phyloP scores from a whole-genome alignment of 2,113 vertebrate species.

The Pterocles gutturalis region DNA sequence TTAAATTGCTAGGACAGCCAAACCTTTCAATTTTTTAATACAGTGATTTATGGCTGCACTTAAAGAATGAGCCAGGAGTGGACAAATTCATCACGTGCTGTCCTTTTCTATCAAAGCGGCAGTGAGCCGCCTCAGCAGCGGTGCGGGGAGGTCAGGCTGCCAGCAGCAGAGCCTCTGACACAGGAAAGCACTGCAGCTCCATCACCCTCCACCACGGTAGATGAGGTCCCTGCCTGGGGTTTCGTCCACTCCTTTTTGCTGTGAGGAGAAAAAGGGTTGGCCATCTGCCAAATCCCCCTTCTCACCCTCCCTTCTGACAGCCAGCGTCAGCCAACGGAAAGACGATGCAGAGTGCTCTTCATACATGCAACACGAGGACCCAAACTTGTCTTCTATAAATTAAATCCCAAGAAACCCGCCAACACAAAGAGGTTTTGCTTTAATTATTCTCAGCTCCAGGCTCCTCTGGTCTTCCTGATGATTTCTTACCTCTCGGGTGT shows the following conservation, averaged over 20 bases:
- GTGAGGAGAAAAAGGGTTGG: neutral
- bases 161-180: fast-evolving
- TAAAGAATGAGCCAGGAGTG: neutral
- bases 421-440: neutral
- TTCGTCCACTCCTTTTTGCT: neutral
- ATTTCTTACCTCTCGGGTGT: neutral
- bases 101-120: neutral
- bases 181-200: neutral
- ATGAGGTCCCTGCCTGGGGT: neutral
- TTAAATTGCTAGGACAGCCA: slow-evolving; percentile 1
- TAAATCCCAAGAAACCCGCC: neutral
- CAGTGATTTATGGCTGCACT: slow-evolving; percentile 38
- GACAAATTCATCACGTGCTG: neutral
- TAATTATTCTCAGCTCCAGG: neutral
- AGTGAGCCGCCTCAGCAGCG: fast-evolving
- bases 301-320: neutral
- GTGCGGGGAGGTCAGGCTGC: fast-evolving
- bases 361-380: fast-evolving
- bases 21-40: slow-evolving; percentile 28
- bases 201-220: fast-evolving
- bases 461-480: neutral
- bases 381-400: neutral
- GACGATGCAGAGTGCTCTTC: neutral
- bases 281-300: neutral
- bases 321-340: fast-evolving